phyloP scores from a whole-genome alignment of 2,888 invertebrate species.

The Entomobrya multifasciata region DNA sequence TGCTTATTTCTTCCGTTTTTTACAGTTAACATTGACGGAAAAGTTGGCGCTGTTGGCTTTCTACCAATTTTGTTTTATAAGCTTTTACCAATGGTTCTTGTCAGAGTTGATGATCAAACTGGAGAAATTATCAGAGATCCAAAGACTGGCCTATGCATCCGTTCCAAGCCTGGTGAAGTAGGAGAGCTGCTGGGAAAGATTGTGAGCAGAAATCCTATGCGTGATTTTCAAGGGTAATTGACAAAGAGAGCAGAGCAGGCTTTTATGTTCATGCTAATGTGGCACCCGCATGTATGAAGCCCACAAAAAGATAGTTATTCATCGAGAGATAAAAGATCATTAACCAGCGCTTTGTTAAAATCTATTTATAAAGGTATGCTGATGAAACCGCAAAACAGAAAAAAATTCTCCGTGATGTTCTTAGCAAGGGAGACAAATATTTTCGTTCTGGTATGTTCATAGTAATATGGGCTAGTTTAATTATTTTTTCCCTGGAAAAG shows the following conservation, averaged over 20 bases:
- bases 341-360: too few species aligned
- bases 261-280: neutral
- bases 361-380: constrained; percentile 82
- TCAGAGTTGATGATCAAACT: constrained; percentile 90
- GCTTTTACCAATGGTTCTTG: constrained; percentile 95
- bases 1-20: too few species aligned
- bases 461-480: neutral
- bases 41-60: constrained; percentile 96
- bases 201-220: constrained; percentile 90
- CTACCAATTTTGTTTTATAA: constrained; percentile 92
- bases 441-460: constrained; percentile 88
- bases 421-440: constrained; percentile 93
- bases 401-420: constrained; percentile 94
- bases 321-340: too few species aligned
- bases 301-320: neutral
- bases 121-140: constrained; percentile 94
- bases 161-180: constrained; percentile 86
- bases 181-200: constrained; percentile 99
- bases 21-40: constrained; percentile 95
- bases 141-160: constrained; percentile 89
- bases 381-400: constrained; percentile 94
- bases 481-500: too few species aligned
- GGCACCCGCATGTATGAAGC: neutral
- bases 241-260: neutral
- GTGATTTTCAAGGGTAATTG: constrained; percentile 94